Conservation (phyloP, 2,113 vertebrate genomes). For the Probosciger aterrimus region DNA sequence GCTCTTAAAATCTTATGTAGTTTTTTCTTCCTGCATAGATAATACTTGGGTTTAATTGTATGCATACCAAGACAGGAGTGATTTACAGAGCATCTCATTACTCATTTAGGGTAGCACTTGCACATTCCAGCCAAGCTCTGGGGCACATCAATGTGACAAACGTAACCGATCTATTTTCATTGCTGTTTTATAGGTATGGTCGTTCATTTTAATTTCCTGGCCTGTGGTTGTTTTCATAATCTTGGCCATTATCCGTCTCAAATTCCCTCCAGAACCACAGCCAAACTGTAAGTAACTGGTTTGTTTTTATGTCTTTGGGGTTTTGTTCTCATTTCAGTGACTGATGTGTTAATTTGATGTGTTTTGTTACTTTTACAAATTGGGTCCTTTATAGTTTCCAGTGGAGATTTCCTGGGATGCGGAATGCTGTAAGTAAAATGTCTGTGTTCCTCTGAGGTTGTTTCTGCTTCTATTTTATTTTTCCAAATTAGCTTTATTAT, state of each 20-base stretch:
- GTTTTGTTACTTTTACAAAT: conserved; percentile 34
- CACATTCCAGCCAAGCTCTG: conserved; percentile 16
- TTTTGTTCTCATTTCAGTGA: conserved; percentile 33
- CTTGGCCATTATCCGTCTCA: conserved; percentile 86
- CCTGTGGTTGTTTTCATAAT: conserved; percentile 92
- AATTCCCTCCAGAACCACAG: conserved; percentile 80
- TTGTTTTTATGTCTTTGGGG: conserved; percentile 5
- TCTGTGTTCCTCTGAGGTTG: background rate
- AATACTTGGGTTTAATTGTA: background rate
- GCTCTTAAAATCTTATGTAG: background rate
- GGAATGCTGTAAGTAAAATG: conserved; percentile 6
- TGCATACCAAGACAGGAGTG: background rate
- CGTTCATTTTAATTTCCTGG: conserved; percentile 88
- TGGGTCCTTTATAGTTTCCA: background rate
- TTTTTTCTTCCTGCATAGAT: background rate
- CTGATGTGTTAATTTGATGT: background rate
- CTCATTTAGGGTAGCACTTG: background rate
- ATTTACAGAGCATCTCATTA: background rate
- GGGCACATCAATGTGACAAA: background rate
- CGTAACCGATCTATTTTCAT: conserved; percentile 45
- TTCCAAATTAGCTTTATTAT: background rate
- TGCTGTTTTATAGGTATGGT: conserved; percentile 85
- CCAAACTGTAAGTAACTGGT: conserved; percentile 85
- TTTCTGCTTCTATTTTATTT: background rate
- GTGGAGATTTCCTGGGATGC: background rate